Evolutionary conservation across 2,113 vertebrate genomes (phyloP).

Genomic region (Neodon shergylaensis): DNA sequence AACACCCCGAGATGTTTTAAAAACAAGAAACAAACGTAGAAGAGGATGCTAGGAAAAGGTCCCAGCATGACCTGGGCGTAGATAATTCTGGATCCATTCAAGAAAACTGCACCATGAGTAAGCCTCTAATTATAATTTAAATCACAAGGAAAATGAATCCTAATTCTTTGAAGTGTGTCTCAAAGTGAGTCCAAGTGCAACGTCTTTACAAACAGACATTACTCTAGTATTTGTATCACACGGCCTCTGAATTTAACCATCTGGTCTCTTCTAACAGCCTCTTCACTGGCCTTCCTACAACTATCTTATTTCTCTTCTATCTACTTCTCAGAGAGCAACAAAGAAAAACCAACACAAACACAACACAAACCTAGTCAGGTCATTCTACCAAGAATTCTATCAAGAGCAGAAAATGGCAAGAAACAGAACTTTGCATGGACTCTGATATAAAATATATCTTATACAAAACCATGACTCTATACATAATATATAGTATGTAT

Average conservation of each 20-base stretch:
- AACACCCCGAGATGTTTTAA: neutral
- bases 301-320: neutral
- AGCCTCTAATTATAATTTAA: neutral
- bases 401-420: neutral
- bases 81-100: neutral
- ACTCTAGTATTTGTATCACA: neutral
- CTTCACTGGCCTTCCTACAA: neutral
- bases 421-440: neutral
- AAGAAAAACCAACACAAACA: neutral
- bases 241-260: neutral
- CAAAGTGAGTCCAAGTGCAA: no score
- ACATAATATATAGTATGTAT: neutral
- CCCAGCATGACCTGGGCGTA: fast-evolving
- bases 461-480: neutral
- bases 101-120: neutral
- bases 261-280: neutral
- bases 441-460: constrained; percentile 25
- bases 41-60: neutral
- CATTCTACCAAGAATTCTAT: neutral
- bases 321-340: neutral
- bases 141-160: no score
- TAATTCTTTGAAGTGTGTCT: no score
- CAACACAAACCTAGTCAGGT: neutral
- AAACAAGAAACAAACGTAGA: neutral
- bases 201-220: neutral